phyloP scores from a whole-genome alignment of 2,113 vertebrate species.

The Xyrauchen texanus region DNA sequence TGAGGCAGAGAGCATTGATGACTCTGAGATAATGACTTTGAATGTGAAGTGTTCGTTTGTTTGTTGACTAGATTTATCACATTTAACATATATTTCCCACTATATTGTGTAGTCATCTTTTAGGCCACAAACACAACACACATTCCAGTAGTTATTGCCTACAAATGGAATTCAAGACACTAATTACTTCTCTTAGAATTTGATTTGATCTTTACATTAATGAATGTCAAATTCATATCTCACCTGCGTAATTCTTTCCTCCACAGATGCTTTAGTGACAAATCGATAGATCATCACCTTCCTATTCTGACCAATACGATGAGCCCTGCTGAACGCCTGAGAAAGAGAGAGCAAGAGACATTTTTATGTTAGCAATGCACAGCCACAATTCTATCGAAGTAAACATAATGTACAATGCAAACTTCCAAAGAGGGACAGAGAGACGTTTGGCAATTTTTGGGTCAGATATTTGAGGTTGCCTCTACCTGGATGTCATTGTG shows the following conservation, averaged over 20 bases:
- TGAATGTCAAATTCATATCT: background rate
- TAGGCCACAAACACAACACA: too few species aligned
- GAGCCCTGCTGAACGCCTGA: slow-evolving; percentile 96
- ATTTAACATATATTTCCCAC: background rate
- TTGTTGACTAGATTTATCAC: too few species aligned
- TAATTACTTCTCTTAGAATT: too few species aligned
- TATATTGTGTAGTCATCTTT: background rate
- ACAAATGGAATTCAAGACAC: too few species aligned
- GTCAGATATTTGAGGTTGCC: background rate
- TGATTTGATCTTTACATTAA: too few species aligned
- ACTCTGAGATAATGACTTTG: background rate
- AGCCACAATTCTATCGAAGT: too few species aligned
- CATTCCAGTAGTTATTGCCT: too few species aligned
- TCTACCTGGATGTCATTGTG: slow-evolving; percentile 97
- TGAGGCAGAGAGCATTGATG: background rate
- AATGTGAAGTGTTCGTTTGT: too few species aligned
- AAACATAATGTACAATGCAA: too few species aligned
- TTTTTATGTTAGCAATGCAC: too few species aligned
- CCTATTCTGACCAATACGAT: slow-evolving; percentile 96
- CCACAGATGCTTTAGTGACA: slow-evolving; percentile 96
- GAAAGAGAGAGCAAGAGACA: background rate
- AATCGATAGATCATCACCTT: slow-evolving; percentile 99
- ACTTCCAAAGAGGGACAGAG: too few species aligned
- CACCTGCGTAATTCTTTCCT: slow-evolving; percentile 95
- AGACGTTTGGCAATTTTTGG: background rate